Conservation (phyloP, 2,797 vertebrate species). For the Staurois parvus region DNA sequence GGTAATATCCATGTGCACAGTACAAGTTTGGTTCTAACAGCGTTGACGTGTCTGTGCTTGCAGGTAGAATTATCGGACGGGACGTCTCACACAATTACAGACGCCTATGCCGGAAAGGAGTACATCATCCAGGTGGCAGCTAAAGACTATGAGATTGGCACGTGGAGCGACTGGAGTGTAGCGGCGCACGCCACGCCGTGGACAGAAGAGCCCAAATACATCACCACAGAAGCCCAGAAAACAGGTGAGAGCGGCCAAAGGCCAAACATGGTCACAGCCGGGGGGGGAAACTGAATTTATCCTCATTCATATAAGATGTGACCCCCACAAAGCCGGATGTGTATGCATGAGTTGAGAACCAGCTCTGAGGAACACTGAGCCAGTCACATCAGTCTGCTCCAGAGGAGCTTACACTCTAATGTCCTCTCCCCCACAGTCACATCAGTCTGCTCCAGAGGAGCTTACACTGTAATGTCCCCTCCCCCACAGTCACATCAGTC, state of each 20-base stretch:
- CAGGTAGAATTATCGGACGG: constrained; percentile 95
- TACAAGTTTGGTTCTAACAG: background rate
- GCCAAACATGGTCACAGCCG: background rate
- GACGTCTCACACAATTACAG: constrained; percentile 92
- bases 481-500: no score
- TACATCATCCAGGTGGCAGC: constrained; percentile 98
- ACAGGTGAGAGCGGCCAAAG: constrained; percentile 68
- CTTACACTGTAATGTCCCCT: background rate
- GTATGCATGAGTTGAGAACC: no score
- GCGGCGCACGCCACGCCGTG: constrained; percentile 94
- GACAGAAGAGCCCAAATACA: constrained; percentile 90
- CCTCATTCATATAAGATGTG: no score
- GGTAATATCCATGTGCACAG: no score
- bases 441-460: no score
- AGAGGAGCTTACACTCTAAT: background rate
- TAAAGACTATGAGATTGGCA: constrained; percentile 96
- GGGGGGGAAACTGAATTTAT: no score
- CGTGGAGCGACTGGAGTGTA: constrained; percentile 98
- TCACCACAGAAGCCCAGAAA: constrained; percentile 87
- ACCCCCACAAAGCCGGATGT: no score
- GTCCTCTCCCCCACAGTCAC: background rate
- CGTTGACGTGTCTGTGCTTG: background rate
- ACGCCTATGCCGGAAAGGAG: constrained; percentile 93
- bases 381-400: background rate
- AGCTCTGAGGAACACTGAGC: background rate